A percentile compares a stretch with the other conserved stretches of the same genome.
Evolutionary conservation across 1,140 invertebrate species (phyloP).

Genomic region (Pseudachorutes palmiensis): DNA sequence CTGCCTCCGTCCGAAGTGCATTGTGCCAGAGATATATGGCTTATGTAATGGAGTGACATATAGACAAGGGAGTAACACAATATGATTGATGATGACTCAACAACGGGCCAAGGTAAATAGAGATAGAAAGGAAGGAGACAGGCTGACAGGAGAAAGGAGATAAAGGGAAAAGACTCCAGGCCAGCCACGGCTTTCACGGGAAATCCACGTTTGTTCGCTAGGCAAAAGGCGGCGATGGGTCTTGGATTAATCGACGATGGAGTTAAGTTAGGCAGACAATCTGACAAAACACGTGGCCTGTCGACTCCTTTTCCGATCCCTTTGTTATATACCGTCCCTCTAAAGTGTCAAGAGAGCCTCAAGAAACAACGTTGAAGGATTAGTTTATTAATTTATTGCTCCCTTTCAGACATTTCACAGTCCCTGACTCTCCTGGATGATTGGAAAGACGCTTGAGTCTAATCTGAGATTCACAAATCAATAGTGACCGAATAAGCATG

Average conservation of each 20-base stretch:
- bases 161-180: background rate
- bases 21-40: background rate
- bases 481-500: too few relatives aligned
- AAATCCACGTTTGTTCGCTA: background rate
- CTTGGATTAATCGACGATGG: background rate
- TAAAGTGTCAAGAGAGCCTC: background rate
- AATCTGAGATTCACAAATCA: too few relatives aligned
- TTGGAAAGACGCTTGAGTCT: too few relatives aligned
- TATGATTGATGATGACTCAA: conserved; percentile 29
- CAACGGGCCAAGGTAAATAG: conserved; percentile 13
- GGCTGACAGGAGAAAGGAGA: background rate
- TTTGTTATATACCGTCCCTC: too few relatives aligned
- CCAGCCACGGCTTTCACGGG: background rate
- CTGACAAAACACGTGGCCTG: background rate
- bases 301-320: background rate
- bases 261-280: background rate
- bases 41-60: background rate
- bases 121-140: background rate
- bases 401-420: background rate
- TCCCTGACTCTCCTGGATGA: background rate
- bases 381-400: conserved; percentile 8
- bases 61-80: conserved; percentile 17
- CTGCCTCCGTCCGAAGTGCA: background rate
- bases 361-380: background rate
- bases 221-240: background rate